Evolutionary conservation across 2,113 vertebrate genomes (phyloP).

Genomic region (Eptesicus fuscus): DNA sequence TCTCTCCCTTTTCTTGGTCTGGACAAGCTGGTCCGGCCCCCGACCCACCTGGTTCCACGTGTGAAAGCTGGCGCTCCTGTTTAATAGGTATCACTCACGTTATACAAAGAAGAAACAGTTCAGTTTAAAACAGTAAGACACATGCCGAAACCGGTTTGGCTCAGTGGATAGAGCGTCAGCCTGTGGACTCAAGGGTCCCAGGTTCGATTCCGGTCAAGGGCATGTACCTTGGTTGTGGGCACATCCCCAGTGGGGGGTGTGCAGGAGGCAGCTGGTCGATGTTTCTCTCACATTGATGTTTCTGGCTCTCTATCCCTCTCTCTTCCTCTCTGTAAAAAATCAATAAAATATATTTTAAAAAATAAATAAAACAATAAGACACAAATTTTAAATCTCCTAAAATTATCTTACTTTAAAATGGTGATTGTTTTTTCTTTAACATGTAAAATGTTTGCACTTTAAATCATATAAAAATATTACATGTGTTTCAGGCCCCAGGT

Average conservation of each 20-base stretch:
- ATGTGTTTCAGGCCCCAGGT: not conserved
- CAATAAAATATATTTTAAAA: no score
- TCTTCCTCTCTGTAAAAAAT: no score
- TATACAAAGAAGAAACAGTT: not conserved
- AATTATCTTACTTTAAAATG: not conserved
- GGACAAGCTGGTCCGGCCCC: not conserved
- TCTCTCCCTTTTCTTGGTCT: not conserved
- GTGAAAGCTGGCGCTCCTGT: not conserved
- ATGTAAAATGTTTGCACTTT: not conserved
- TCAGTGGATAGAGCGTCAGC: no score
- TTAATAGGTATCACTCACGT: no score
- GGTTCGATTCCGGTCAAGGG: no score
- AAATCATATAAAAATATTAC: not conserved
- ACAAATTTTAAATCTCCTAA: not conserved
- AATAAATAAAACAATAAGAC: not conserved
- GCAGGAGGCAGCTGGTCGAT: no score
- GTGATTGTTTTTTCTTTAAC: not conserved
- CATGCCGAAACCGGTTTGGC: no score
- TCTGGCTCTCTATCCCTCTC: no score
- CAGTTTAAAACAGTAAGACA: not conserved
- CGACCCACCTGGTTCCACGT: accelerated
- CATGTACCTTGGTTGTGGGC: no score
- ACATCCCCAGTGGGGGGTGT: no score
- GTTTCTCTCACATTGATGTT: no score
- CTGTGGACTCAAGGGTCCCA: no score